These are phyloP conservation scores for Acyrthosiphon pisum DNA, from an alignment of 1,140 invertebrate genomes.

Conservation along the genomic window DNA sequence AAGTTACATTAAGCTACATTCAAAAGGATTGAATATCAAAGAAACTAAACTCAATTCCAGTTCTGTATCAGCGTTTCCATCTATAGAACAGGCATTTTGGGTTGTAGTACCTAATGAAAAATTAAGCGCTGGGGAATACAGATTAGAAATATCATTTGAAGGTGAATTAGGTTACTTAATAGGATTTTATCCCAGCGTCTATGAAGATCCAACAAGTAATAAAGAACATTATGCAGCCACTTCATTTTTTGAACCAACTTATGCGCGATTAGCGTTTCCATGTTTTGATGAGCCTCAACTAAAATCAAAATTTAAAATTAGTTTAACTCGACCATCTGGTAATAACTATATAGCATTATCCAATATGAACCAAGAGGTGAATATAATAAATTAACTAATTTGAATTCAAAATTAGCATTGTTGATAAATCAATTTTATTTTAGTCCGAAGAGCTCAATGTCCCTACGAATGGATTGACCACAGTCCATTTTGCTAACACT, in stretches of 20 bases:
- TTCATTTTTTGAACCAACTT: constrained; percentile 92
- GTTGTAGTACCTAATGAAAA: constrained; percentile 68
- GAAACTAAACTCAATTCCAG: constrained; percentile 49
- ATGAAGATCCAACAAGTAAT: constrained; percentile 66
- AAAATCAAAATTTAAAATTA: constrained; percentile 86
- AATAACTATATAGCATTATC: constrained; percentile 76
- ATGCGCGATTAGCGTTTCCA: constrained; percentile 89
- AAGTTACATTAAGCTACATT: constrained; percentile 75
- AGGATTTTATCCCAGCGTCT: constrained; percentile 81
- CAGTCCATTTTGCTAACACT: constrained; percentile 78
- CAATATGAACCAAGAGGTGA: constrained; percentile 74
- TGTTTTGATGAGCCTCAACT: constrained; percentile 96
- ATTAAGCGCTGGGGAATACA: constrained; percentile 69
- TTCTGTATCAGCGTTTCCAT: constrained; percentile 63
- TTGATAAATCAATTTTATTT: constrained; percentile 58
- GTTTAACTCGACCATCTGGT: constrained; percentile 73
- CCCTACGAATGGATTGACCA: constrained; percentile 64
- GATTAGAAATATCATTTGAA: constrained; percentile 71
- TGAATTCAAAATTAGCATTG: background rate
- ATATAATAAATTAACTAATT: background rate
- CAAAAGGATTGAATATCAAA: constrained; percentile 70
- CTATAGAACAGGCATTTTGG: constrained; percentile 72
- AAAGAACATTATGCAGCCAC: constrained; percentile 79
- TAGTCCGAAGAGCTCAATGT: constrained; percentile 63
- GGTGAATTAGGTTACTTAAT: constrained; percentile 75